These are phyloP conservation scores for Puntigrus tetrazona DNA, from an alignment of 2,113 vertebrate genomes.

Conservation along the genomic window DNA sequence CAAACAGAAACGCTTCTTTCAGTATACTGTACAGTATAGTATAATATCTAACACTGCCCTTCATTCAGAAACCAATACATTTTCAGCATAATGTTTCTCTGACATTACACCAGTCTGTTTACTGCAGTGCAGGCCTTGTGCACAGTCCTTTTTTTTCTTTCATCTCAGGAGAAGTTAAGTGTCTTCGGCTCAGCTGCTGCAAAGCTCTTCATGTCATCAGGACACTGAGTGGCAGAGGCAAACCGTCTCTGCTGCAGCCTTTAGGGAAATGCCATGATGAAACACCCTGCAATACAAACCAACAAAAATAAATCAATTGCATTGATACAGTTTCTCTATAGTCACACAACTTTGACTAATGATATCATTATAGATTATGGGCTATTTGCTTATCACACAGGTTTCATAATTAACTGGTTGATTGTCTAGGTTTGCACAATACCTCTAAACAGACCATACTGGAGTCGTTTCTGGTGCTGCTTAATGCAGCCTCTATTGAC, in stretches of 20 bases:
- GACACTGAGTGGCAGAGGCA: conserved; percentile 59
- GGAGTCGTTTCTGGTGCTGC: conserved; percentile 5
- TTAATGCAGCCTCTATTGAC: not conserved
- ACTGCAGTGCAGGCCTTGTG: not conserved
- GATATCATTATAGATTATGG: not conserved
- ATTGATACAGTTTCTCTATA: not conserved
- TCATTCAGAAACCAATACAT: not conserved
- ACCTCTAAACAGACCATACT: not conserved
- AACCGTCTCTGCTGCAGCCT: conserved; percentile 46
- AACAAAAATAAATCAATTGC: not conserved
- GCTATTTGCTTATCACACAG: conserved; percentile 17
- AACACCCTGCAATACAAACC: not conserved
- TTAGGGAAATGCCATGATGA: not conserved
- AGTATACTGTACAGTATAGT: too few relatives aligned
- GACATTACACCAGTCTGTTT: not conserved
- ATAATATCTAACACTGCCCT: not conserved
- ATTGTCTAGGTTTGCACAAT: not conserved
- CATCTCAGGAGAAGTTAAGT: conserved; percentile 50
- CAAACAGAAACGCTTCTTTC: not conserved
- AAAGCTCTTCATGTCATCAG: conserved; percentile 65
- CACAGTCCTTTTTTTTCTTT: not conserved
- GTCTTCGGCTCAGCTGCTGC: conserved; percentile 56
- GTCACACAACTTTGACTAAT: not conserved
- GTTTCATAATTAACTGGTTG: not conserved
- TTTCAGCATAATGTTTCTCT: not conserved